These are phyloP conservation scores for Quadroppia sp. DNA, from an alignment of 2,888 invertebrate species.

Conservation along the genomic window DNA sequence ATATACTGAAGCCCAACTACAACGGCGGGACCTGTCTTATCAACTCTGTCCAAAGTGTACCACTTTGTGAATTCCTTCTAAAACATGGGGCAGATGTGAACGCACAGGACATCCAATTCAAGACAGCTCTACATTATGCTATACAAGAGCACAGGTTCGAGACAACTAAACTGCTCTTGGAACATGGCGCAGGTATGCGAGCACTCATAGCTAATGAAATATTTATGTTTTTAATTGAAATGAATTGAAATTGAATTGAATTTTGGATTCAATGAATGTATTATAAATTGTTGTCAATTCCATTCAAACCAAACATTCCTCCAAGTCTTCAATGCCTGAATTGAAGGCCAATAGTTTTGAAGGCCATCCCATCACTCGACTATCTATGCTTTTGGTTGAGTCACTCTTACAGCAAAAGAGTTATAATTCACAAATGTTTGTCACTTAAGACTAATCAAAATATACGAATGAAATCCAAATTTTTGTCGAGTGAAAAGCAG, in stretches of 20 bases:
- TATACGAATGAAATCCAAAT: too few relatives aligned
- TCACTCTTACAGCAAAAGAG: not conserved
- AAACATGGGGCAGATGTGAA: constrained; percentile 75
- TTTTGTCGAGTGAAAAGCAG: too few relatives aligned
- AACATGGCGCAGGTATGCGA: constrained; percentile 66
- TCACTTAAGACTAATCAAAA: too few relatives aligned
- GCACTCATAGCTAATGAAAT: too few relatives aligned
- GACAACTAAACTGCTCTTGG: constrained; percentile 73
- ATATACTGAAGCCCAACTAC: constrained; percentile 68
- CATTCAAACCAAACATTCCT: too few relatives aligned
- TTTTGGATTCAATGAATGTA: too few relatives aligned
- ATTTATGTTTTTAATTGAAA: too few relatives aligned
- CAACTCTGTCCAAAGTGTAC: constrained; percentile 81
- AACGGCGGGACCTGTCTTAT: constrained; percentile 91
- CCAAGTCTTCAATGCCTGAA: too few relatives aligned
- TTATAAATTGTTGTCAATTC: too few relatives aligned
- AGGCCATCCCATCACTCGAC: not conserved
- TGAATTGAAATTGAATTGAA: too few relatives aligned
- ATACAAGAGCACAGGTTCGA: constrained; percentile 67
- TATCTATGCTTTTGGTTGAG: not conserved
- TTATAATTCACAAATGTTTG: not conserved
- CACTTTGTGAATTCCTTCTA: constrained; percentile 73
- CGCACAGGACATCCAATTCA: constrained; percentile 80
- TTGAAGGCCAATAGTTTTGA: not conserved
- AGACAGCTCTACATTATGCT: constrained; percentile 90